Percentiles rank a stretch among this genome's conserved stretches.
Conservation (phyloP, 2,797 vertebrate genomes). For the Anniella stebbinsi region DNA sequence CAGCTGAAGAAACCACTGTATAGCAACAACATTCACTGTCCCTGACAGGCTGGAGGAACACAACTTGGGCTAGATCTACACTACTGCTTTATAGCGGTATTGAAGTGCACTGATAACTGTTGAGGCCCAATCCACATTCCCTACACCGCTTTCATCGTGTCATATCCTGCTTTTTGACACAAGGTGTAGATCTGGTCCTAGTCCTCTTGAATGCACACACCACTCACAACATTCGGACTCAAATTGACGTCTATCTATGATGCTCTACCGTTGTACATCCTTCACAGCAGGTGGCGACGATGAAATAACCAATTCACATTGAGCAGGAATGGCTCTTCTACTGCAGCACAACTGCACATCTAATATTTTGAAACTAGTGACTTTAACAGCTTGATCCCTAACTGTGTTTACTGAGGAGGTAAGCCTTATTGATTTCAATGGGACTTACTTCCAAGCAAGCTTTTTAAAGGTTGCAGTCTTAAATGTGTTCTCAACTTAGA, state of each 20-base stretch:
- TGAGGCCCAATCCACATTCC: too few relatives aligned
- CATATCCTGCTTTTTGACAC: too few relatives aligned
- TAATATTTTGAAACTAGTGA: constrained; percentile 12
- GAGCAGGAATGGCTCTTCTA: not conserved
- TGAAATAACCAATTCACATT: constrained; percentile 7
- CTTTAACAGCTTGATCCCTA: not conserved
- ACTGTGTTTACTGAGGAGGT: not conserved
- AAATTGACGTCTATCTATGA: not conserved
- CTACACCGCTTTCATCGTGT: too few relatives aligned
- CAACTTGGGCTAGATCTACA: constrained; percentile 50
- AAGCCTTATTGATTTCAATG: not conserved
- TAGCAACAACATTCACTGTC: constrained; percentile 63
- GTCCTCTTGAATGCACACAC: constrained; percentile 66
- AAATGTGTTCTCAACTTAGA: not conserved
- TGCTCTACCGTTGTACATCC: constrained; percentile 17
- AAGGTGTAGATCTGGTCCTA: too few relatives aligned
- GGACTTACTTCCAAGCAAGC: not conserved
- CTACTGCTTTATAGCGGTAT: too few relatives aligned
- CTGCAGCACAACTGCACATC: not conserved
- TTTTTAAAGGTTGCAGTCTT: not conserved
- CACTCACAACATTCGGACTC: not conserved
- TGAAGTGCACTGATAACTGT: too few relatives aligned
- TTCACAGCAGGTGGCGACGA: constrained; percentile 22
- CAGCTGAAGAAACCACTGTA: constrained; percentile 73
- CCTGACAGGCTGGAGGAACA: constrained; percentile 71